These are phyloP conservation scores for Poecilobothrus nobilitatus DNA, from an alignment of 2,888 invertebrate genomes.

Conservation along the genomic window DNA sequence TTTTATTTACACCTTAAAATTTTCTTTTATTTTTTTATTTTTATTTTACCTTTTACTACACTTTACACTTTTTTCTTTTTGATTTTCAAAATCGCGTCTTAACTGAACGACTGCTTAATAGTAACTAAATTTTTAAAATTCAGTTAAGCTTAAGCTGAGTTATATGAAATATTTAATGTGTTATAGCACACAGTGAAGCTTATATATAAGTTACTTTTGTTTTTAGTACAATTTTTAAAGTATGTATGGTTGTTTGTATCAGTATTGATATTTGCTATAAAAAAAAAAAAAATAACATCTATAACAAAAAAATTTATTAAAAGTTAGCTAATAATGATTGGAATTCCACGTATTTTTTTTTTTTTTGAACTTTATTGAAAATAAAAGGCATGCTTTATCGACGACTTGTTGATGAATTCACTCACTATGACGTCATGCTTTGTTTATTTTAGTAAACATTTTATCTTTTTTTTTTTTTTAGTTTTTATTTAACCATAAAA, in stretches of 20 bases:
- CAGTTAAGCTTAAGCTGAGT: not conserved
- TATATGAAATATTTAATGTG: not conserved
- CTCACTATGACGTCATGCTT: not conserved
- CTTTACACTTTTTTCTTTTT: not conserved
- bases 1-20: not conserved
- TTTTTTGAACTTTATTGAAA: not conserved
- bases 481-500: not conserved
- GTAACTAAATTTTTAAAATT: not conserved
- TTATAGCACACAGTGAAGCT: too few species aligned
- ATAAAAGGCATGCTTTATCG: not conserved
- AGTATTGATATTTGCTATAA: not conserved
- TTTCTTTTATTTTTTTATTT: not conserved
- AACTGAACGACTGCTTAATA: not conserved
- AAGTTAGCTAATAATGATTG: not conserved
- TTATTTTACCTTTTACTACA: not conserved
- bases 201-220: not conserved
- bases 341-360: not conserved
- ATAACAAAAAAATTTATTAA: not conserved
- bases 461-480: too few species aligned
- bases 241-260: not conserved
- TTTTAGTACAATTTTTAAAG: not conserved
- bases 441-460: not conserved
- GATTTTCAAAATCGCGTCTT: not conserved
- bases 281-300: not conserved
- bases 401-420: not conserved